Evolutionary conservation across 2,797 vertebrate species (phyloP), one percentile per base, ranked within the genome.

Genomic region (Echiichthys vipera): DNA sequence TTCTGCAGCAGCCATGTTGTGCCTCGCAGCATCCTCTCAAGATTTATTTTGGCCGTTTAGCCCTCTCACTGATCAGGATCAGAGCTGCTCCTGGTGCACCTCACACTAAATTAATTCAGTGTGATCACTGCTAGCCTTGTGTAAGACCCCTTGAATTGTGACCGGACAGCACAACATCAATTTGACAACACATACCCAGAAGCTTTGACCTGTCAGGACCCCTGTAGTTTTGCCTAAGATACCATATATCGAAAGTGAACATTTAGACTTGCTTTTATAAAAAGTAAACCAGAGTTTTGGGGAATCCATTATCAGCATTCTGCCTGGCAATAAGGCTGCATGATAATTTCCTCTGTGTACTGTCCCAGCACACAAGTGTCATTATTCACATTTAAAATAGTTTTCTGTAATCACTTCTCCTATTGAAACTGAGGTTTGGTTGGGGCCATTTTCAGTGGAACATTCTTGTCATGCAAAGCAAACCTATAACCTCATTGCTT

Each of bases 401-500:
- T 58, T 70, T 42, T 15, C 6, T 55, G 36, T 13, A 43, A 18
- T 53, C 9, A n/a, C 39, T 22, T 58, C 27, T 68, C 12, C 22
- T 11, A 5, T 24, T 47, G 18, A 46, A 24, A 22, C 47, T 3
- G 5, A 30, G 2, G 47, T 47, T 47, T 54, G 39, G 66, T n/a
- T 36, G 42, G 25, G 54, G n/a, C 20, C 0, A 4, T 53, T 46
- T 64, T 73, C 40, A 57, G 6, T 36, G 3, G 1, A 66, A 30
- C 36, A 7, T 47, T 69, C 37, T 78, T 55, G 30, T 68, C 61
- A 77, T 86, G 69, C 62, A 86, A 50, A 81, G 78, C 61, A 39
- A 84, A 77, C 30, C 56, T 63, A 51, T 65, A 57, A 77, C 54
- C 50, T 49, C 9, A 4, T 22, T 61, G 36, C 62, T 64, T 29